Base-by-base conservation (phyloP, 2,888 invertebrate species). In the Oegoconia quadripuncta region DNA sequence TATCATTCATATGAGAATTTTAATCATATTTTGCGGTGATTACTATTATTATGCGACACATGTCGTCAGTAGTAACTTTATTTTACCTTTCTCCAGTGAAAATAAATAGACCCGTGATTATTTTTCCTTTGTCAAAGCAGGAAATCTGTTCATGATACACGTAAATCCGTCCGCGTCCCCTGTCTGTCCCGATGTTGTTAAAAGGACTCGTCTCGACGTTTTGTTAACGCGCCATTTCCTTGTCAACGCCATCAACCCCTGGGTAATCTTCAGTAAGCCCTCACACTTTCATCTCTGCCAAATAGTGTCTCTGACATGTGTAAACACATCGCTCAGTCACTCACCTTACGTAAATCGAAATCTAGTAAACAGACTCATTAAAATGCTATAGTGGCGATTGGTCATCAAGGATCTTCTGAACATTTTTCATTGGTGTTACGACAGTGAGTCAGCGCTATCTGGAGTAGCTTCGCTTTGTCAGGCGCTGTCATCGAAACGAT, bases 81-180 rank as follows among this genome's bases (percentile, higher is more conserved):
- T 55, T 56, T 59, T 56, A 55, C 55, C 49, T 64, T 63, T 62
- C 59, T 51, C 56, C 59, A 57, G 60, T 62, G 62, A 59, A 67
- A 69, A 70, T 69, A 73, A 74, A 74, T 73, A 74, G 71, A 73
- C 67, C 67, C 61, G 59, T 50, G 63, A 63, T 65, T 70, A 68
- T 74, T 72, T 77, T 79, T 72, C 75, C 72, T 81, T 79, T 80
- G 77, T 79, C 72, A 70, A 64, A 65, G 72, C 74, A 74, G 80
- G 80, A 81, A 81, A 82, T 81, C 79, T 81, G 80, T 79, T 74
- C 74, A 69, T 81, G 81, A 81, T 82, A 81, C 78, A 74, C 70
- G 78, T 79, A 80, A 81, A 82, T 82, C 81, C 79, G 69, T 77
- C 74, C 70, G 61, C 75, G 77, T 77, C 82, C 82, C 80, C 73